phyloP scores from a whole-genome alignment of 2,797 vertebrate species.

The Zalophus californianus region DNA sequence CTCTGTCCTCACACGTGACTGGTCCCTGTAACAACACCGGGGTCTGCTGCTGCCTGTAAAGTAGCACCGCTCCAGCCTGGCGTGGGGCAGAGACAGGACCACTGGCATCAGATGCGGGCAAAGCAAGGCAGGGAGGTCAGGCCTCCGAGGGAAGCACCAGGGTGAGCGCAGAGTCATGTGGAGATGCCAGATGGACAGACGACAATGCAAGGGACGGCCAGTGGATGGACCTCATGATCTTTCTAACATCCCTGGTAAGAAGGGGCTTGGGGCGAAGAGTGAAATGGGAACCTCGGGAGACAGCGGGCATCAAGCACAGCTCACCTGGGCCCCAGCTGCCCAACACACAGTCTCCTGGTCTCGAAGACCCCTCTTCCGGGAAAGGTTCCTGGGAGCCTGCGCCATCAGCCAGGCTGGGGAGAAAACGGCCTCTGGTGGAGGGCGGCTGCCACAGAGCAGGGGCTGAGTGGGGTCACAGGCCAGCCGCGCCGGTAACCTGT shows the following conservation, averaged over 20 bases:
- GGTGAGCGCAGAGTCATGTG: not conserved
- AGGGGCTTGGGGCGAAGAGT: not conserved
- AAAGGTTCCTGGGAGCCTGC: not conserved
- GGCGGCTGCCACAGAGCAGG: not conserved
- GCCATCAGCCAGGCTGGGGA: not conserved
- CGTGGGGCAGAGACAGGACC: not conserved
- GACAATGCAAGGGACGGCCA: not conserved
- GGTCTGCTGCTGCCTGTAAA: not conserved
- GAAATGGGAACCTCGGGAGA: not conserved
- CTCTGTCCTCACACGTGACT: constrained; percentile 23
- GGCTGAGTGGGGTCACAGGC: not conserved
- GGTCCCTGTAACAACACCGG: constrained; percentile 9
- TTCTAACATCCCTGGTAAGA: not conserved
- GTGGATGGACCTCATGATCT: not conserved
- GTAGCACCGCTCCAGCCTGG: not conserved
- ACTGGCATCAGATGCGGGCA: not conserved
- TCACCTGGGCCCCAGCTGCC: not conserved
- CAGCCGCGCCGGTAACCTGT: not conserved
- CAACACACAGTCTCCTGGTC: not conserved
- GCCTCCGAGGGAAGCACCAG: not conserved
- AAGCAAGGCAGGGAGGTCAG: not conserved
- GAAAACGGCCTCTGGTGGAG: not conserved
- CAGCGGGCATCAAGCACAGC: not conserved
- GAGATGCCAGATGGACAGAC: not conserved
- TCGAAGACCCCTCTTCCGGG: not conserved